Conservation (phyloP, 2,113 vertebrate species). For the Axis porcinus region DNA sequence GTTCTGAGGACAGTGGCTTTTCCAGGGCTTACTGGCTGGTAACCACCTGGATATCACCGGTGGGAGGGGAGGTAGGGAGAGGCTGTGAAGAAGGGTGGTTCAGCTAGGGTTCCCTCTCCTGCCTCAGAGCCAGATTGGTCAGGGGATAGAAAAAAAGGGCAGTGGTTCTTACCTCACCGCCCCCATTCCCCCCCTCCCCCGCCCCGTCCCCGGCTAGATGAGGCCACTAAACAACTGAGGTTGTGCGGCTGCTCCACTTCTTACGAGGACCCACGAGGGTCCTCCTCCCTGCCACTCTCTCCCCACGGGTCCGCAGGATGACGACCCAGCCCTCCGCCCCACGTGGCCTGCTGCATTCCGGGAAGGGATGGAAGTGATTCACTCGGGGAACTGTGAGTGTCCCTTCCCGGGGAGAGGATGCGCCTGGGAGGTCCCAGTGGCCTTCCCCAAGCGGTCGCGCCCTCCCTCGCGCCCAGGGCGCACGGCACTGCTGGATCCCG, state of each 20-base stretch:
- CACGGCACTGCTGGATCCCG: not conserved
- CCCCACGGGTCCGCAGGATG: not conserved
- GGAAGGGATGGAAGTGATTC: conserved; percentile 71
- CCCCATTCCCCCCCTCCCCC: rapidly evolving
- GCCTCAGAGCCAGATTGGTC: not conserved
- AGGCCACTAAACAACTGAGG: not conserved
- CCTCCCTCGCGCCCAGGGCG: not conserved
- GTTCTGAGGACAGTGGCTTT: conserved; percentile 39
- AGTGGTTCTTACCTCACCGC: not conserved
- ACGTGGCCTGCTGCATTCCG: conserved; percentile 52
- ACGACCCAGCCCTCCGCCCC: conserved; percentile 8
- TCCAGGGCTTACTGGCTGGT: not conserved
- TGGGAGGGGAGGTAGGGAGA: not conserved
- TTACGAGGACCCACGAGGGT: not conserved
- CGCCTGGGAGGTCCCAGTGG: conserved; percentile 41
- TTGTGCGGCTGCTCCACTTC: not conserved
- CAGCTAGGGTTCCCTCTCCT: not conserved
- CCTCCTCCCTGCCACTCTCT: not conserved
- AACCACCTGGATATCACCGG: conserved; percentile 5
- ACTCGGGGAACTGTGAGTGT: conserved; percentile 64
- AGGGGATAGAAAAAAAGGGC: not conserved
- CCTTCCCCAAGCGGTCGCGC: not conserved
- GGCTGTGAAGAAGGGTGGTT: not conserved
- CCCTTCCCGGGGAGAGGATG: conserved; percentile 54
- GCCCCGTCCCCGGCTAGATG: not conserved